A percentile compares a stretch with the other conserved stretches of the same genome.
Conservation (phyloP, 2,797 vertebrate species). For the Cuculus canorus region DNA sequence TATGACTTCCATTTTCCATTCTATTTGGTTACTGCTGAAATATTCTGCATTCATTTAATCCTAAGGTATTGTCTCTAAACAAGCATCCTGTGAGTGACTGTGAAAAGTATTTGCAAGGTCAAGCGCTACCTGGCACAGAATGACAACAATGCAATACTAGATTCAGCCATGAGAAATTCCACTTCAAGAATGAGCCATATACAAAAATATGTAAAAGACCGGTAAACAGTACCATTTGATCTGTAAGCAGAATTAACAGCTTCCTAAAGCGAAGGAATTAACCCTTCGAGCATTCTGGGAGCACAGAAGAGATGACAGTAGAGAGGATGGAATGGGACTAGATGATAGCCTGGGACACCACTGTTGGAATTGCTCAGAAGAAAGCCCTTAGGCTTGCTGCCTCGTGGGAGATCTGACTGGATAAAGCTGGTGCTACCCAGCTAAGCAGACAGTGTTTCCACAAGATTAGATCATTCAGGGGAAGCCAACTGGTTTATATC, state of each 20-base stretch:
- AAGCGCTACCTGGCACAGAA: slow-evolving; percentile 2
- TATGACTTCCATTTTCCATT: slow-evolving; percentile 75
- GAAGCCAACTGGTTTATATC: neutral
- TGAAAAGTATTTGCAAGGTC: slow-evolving; percentile 69
- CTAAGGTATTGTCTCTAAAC: slow-evolving; percentile 32
- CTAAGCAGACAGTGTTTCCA: neutral
- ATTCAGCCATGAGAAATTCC: neutral
- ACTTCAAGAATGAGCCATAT: neutral
- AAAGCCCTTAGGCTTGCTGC: neutral
- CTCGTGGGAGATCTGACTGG: neutral
- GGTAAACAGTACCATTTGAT: neutral
- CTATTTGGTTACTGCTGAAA: slow-evolving; percentile 72
- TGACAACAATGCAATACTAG: neutral
- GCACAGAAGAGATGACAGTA: neutral
- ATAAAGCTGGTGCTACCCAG: neutral
- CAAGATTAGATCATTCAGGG: neutral
- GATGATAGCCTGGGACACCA: neutral
- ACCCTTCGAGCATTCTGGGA: neutral
- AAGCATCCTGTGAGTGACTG: slow-evolving; percentile 34
- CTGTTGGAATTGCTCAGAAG: neutral
- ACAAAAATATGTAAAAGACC: neutral
- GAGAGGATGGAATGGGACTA: neutral
- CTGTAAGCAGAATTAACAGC: neutral
- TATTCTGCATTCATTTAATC: slow-evolving; percentile 73
- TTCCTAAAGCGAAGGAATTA: neutral